phyloP scores from a whole-genome alignment of 2,888 invertebrate genomes.

The Drosophila prostipennis region DNA sequence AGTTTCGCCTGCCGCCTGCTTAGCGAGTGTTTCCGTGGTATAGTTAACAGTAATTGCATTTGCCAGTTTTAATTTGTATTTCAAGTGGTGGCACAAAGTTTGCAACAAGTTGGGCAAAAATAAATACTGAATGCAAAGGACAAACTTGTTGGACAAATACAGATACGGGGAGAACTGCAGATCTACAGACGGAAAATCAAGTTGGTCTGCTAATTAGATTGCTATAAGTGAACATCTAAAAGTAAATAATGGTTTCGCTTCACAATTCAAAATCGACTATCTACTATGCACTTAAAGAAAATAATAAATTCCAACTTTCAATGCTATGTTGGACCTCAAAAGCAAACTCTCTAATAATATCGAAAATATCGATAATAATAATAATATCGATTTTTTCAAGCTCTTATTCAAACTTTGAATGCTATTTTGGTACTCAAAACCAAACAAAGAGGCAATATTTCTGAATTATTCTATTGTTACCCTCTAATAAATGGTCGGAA shows the following conservation, averaged over 20 bases:
- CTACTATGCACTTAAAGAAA: not conserved
- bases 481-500: too few relatives aligned
- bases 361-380: too few relatives aligned
- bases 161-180: too few relatives aligned
- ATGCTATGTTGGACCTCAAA: too few relatives aligned
- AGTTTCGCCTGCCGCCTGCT: conserved; percentile 15
- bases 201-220: conserved; percentile 30
- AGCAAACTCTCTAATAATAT: too few relatives aligned
- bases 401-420: not conserved
- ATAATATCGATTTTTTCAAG: too few relatives aligned
- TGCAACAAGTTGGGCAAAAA: conserved; percentile 40
- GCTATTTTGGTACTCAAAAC: too few relatives aligned
- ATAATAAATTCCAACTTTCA: not conserved
- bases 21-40: conserved; percentile 50
- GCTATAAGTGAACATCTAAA: conserved; percentile 18
- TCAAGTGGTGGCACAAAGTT: conserved; percentile 44
- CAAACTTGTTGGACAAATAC: conserved; percentile 27
- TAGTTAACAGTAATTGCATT: conserved; percentile 67
- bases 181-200: conserved; percentile 8
- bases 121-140: conserved; percentile 19
- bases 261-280: not conserved
- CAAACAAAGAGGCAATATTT: too few relatives aligned
- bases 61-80: conserved; percentile 60
- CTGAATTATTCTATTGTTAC: too few relatives aligned
- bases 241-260: not conserved